Conservation (phyloP, 1,140 invertebrate genomes). For the Oedothorax gibbosus region DNA sequence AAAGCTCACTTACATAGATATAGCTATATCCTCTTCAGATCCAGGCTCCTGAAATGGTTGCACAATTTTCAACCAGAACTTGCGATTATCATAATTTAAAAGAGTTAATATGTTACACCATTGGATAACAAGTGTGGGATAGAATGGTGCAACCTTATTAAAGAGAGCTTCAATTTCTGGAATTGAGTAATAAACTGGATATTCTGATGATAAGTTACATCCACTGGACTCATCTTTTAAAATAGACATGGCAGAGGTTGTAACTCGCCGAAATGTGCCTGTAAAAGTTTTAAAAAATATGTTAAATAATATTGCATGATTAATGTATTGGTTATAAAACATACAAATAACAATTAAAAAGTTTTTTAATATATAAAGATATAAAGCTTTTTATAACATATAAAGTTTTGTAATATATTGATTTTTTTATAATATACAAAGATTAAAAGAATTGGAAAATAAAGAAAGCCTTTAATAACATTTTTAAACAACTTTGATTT, state of each 20-base stretch:
- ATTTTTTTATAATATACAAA: neutral
- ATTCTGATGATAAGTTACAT: neutral
- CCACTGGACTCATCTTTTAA: slow-evolving; percentile 68
- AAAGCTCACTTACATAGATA: slow-evolving; percentile 64
- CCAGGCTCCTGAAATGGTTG: slow-evolving; percentile 66
- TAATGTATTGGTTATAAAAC: too few species aligned
- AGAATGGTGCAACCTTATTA: slow-evolving; percentile 70
- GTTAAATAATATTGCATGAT: neutral
- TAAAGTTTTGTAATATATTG: neutral
- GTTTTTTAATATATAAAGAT: neutral
- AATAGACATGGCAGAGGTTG: slow-evolving; percentile 73
- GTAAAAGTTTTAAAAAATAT: slow-evolving; percentile 47
- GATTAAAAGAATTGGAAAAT: too few species aligned
- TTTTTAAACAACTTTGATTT: too few species aligned
- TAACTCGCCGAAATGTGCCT: slow-evolving; percentile 75
- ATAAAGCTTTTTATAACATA: neutral
- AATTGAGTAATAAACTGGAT: slow-evolving; percentile 66
- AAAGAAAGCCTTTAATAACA: too few species aligned
- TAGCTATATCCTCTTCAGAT: slow-evolving; percentile 63
- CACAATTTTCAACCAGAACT: slow-evolving; percentile 75
- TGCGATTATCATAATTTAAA: slow-evolving; percentile 75
- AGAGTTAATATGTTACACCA: slow-evolving; percentile 80
- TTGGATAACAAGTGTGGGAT: slow-evolving; percentile 76
- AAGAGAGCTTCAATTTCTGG: slow-evolving; percentile 73
- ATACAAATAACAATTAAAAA: neutral